These are phyloP conservation scores for Drosophila lacertosa DNA, from an alignment of 1,140 invertebrate genomes.

Conservation along the genomic window DNA sequence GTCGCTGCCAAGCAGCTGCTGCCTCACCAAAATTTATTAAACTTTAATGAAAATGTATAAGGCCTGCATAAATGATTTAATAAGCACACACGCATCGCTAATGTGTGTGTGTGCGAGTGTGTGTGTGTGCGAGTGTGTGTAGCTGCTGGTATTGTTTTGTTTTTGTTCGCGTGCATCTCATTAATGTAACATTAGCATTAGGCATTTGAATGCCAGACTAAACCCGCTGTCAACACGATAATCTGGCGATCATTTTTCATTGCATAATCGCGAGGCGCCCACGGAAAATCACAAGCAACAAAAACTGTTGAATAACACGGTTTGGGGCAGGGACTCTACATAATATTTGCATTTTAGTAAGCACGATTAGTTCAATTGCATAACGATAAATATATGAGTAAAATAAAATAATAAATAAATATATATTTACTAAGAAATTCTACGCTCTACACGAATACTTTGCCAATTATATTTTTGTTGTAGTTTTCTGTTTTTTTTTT, in stretches of 20 bases:
- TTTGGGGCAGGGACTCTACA: not conserved
- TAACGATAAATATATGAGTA: no score
- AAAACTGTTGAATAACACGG: conserved; percentile 17
- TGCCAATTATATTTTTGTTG: no score
- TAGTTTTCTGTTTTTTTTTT: no score
- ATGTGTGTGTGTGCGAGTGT: conserved; percentile 7
- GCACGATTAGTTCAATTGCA: no score
- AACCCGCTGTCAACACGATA: conserved; percentile 48
- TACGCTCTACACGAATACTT: no score
- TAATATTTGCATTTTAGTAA: not conserved
- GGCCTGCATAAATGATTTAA: conserved; percentile 79
- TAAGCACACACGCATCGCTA: conserved; percentile 46
- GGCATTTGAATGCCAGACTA: conserved; percentile 35
- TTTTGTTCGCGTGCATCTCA: conserved; percentile 24
- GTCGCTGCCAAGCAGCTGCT: conserved; percentile 55
- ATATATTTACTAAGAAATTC: no score
- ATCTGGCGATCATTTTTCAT: conserved; percentile 51
- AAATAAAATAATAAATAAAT: conserved; percentile 1
- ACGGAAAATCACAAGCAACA: conserved; percentile 1
- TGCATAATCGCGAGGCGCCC: conserved; percentile 24
- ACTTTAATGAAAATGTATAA: conserved; percentile 83
- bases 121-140: conserved; percentile 22
- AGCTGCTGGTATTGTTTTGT: not conserved
- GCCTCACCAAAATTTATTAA: conserved; percentile 63
- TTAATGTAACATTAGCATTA: conserved; percentile 51